These are phyloP conservation scores for Saccopteryx leptura DNA, from an alignment of 2,113 vertebrate species.

Conservation along the genomic window DNA sequence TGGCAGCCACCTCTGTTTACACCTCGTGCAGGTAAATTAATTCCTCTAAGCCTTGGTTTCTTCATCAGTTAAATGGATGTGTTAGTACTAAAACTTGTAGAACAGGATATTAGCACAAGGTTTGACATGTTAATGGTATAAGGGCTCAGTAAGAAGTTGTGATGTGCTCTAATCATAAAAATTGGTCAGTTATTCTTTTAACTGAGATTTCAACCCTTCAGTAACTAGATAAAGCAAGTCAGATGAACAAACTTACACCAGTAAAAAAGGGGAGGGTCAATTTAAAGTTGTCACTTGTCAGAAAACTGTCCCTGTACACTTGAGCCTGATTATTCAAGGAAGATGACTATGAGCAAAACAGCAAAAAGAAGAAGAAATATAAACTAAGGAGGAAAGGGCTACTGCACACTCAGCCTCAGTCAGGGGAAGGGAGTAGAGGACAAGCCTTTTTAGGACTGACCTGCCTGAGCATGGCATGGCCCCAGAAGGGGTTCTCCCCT, in stretches of 20 bases:
- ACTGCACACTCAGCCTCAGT: not conserved
- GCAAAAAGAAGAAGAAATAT: not conserved
- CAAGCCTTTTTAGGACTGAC: not conserved
- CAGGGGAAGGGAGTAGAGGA: not conserved
- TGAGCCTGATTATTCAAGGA: not conserved
- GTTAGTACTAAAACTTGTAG: not conserved
- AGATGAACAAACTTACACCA: not conserved
- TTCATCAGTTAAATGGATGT: not conserved
- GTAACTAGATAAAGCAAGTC: not conserved
- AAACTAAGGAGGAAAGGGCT: not conserved
- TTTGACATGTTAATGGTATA: not conserved
- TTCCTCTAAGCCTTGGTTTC: not conserved
- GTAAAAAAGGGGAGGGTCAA: not conserved
- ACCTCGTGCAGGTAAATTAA: not conserved
- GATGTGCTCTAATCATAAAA: not conserved
- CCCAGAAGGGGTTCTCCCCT: not conserved
- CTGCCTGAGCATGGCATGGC: not conserved
- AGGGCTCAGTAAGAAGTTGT: not conserved
- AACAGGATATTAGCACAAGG: not conserved
- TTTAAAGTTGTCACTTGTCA: not conserved
- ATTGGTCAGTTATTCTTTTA: not conserved
- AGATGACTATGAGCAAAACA: not conserved
- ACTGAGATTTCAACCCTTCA: not conserved
- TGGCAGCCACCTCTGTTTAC: not conserved
- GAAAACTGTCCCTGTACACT: not conserved